phyloP scores from a whole-genome alignment of 2,888 invertebrate genomes.

The Andrena marginata region DNA sequence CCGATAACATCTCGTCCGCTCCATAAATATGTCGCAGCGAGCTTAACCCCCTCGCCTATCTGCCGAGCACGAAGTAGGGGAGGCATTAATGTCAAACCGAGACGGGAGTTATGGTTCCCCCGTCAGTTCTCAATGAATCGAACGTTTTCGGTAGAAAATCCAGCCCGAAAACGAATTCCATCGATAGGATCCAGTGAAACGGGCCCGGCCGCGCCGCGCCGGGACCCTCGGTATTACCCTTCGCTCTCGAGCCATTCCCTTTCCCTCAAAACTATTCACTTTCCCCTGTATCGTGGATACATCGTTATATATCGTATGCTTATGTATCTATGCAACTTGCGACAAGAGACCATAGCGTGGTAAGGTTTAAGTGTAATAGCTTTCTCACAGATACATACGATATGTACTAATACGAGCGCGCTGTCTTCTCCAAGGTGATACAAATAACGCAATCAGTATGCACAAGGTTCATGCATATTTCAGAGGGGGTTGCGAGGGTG shows the following conservation, averaged over 20 bases:
- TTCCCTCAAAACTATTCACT: background rate
- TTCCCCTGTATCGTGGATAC: background rate
- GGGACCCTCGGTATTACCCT: constrained; percentile 21
- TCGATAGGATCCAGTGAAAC: constrained; percentile 72
- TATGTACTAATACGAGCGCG: constrained; percentile 18
- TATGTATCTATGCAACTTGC: too few species aligned
- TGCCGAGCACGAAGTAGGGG: constrained; percentile 82
- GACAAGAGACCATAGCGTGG: too few species aligned
- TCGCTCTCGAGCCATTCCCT: constrained; percentile 33
- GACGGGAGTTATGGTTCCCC: constrained; percentile 85
- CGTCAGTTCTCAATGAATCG: constrained; percentile 85
- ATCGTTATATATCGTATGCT: too few species aligned
- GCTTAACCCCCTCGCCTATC: constrained; percentile 85
- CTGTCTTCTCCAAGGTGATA: constrained; percentile 78
- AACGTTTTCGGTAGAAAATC: constrained; percentile 84
- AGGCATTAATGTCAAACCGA: constrained; percentile 85
- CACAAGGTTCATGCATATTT: constrained; percentile 84
- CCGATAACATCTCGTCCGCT: constrained; percentile 85
- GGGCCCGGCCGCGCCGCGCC: too few species aligned
- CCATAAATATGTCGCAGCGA: constrained; percentile 85
- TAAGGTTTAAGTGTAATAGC: too few species aligned
- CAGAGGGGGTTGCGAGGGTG: constrained; percentile 77
- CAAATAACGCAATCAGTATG: constrained; percentile 85
- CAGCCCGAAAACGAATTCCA: constrained; percentile 73
- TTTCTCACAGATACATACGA: background rate